A percentile compares a stretch with the other conserved stretches of the same genome.
These are phyloP conservation scores for Yponomeuta plumbellus DNA, from an alignment of 2,888 invertebrate genomes.

Conservation along the genomic window DNA sequence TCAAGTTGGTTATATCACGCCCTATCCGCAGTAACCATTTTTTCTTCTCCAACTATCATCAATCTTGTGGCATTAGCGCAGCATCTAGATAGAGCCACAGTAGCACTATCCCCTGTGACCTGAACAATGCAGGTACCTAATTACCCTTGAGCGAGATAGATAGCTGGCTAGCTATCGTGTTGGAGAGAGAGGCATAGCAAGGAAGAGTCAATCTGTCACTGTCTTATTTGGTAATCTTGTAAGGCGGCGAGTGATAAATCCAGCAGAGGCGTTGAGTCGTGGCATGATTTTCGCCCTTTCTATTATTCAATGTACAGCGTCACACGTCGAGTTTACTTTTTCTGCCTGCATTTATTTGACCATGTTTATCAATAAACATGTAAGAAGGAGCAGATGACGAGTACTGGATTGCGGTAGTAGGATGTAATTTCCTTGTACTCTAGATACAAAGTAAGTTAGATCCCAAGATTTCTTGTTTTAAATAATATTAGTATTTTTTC, in stretches of 20 bases:
- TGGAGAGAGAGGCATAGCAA: constrained; percentile 38
- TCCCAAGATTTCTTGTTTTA: too few relatives aligned
- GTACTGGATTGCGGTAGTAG: too few relatives aligned
- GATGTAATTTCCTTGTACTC: too few relatives aligned
- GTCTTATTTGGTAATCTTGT: constrained; percentile 70
- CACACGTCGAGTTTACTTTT: constrained; percentile 36
- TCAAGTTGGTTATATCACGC: neutral
- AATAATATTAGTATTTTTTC: too few relatives aligned
- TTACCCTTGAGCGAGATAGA: constrained; percentile 47
- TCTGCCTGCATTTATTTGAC: constrained; percentile 1
- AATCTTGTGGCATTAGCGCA: constrained; percentile 63
- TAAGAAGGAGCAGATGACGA: neutral
- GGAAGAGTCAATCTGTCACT: constrained; percentile 68
- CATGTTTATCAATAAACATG: neutral
- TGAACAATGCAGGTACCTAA: constrained; percentile 71
- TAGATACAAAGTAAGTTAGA: too few relatives aligned
- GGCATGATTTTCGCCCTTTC: constrained; percentile 56
- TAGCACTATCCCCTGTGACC: constrained; percentile 54
- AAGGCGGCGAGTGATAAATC: constrained; percentile 65
- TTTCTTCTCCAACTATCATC: constrained; percentile 44
- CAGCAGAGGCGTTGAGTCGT: constrained; percentile 43
- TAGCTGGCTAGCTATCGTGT: constrained; percentile 23
- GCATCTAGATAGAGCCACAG: constrained; percentile 60
- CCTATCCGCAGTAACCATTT: constrained; percentile 24
- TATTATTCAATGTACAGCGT: constrained; percentile 42